Conservation (phyloP, 2,888 invertebrate genomes). For the Mimachlamys varia region DNA sequence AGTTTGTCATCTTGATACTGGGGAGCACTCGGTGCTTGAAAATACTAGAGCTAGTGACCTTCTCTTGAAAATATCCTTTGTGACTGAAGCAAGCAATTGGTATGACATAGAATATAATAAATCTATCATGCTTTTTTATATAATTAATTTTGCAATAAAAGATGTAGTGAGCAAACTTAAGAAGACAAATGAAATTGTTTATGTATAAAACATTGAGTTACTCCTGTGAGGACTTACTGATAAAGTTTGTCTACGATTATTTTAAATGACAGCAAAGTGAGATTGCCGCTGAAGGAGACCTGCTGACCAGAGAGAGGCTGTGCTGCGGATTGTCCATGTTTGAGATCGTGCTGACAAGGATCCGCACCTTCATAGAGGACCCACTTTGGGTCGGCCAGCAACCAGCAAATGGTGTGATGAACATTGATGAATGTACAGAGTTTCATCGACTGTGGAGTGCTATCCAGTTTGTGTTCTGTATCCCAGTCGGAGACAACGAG, state of each 20-base stretch:
- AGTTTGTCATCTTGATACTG: no score
- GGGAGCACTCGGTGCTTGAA: constrained; percentile 96
- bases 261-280: constrained; percentile 90
- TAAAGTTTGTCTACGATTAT: constrained; percentile 82
- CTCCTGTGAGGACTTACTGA: constrained; percentile 84
- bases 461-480: constrained; percentile 98
- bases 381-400: constrained; percentile 91
- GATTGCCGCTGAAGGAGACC: constrained; percentile 96
- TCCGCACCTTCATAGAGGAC: constrained; percentile 89
- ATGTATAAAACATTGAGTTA: no score
- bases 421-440: constrained; percentile 97
- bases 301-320: constrained; percentile 96
- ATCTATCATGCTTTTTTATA: no score
- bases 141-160: no score
- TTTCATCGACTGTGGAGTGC: constrained; percentile 98
- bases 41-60: constrained; percentile 93
- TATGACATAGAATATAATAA: no score
- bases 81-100: no score
- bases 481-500: constrained; percentile 97
- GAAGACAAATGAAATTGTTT: no score
- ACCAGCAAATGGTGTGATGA: constrained; percentile 96
- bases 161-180: no score
- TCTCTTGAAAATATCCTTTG: constrained; percentile 87
- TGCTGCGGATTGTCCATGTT: constrained; percentile 99
- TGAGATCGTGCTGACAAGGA: constrained; percentile 94